These are phyloP conservation scores for Dissostichus mawsoni DNA, from an alignment of 2,113 vertebrate species.

Conservation along the genomic window DNA sequence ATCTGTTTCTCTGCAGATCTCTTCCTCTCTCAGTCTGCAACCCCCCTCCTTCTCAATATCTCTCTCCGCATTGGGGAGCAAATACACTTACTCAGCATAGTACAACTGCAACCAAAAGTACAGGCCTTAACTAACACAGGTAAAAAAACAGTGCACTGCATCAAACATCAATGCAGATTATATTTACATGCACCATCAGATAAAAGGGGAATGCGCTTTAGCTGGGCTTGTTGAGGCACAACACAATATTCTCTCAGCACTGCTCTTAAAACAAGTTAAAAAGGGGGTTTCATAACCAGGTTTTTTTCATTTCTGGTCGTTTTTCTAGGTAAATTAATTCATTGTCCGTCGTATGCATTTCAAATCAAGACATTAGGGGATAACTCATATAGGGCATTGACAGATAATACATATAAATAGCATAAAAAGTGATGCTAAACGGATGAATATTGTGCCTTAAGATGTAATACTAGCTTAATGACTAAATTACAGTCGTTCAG, in stretches of 20 bases:
- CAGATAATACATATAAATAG: not conserved
- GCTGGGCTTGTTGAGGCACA: not conserved
- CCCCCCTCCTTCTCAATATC: not conserved
- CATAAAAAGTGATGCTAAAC: not conserved
- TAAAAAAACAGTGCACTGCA: slow-evolving; percentile 16
- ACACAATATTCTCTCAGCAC: not conserved
- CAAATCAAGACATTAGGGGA: not conserved
- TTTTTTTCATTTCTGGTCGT: not conserved
- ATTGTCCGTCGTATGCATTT: not conserved
- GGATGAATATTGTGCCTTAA: not conserved
- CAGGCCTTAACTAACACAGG: slow-evolving; percentile 23
- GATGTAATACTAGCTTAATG: not conserved
- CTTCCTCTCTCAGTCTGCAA: slow-evolving; percentile 6
- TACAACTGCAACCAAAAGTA: not conserved
- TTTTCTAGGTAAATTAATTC: not conserved
- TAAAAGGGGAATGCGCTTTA: slow-evolving; percentile 42
- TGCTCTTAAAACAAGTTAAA: not conserved
- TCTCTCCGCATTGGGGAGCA: slow-evolving; percentile 43
- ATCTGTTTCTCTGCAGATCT: slow-evolving; percentile 35
- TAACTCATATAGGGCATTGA: not conserved
- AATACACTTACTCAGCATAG: slow-evolving; percentile 57
- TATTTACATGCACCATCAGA: slow-evolving; percentile 50
- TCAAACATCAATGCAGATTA: slow-evolving; percentile 15
- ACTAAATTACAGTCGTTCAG: not conserved
- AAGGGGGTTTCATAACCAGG: not conserved